Evolutionary conservation across 2,888 invertebrate species (phyloP).

Genomic region (Lomographa bimaculata): DNA sequence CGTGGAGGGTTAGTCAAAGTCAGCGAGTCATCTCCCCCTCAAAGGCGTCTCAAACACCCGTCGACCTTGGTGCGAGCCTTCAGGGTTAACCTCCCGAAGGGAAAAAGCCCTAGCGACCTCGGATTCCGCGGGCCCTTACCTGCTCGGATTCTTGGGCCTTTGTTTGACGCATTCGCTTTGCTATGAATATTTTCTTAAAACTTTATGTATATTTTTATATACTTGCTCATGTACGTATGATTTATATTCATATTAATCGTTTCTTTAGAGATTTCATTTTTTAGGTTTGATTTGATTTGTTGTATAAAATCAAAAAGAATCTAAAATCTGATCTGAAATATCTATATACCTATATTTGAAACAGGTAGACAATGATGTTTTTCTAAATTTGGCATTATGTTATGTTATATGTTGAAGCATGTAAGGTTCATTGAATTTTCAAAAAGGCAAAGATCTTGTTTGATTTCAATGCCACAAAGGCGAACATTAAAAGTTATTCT

Average conservation of each 20-base stretch:
- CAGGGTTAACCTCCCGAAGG: conserved; percentile 67
- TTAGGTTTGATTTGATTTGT: too few species aligned
- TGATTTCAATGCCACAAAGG: conserved; percentile 18
- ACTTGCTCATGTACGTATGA: too few species aligned
- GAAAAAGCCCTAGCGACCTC: conserved; percentile 58
- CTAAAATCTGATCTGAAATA: neutral
- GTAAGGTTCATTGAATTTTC: conserved; percentile 6
- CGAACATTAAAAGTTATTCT: conserved; percentile 7
- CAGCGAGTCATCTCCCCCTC: conserved; percentile 66
- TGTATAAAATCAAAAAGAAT: too few species aligned
- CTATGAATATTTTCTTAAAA: conserved; percentile 35
- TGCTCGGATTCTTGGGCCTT: conserved; percentile 51
- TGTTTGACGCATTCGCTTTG: conserved; percentile 43
- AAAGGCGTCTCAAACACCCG: conserved; percentile 63
- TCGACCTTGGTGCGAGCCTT: conserved; percentile 64
- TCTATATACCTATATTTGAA: too few species aligned
- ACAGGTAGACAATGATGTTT: too few species aligned
- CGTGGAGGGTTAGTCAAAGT: conserved; percentile 67
- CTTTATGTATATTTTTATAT: conserved; percentile 3
- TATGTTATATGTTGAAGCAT: too few species aligned
- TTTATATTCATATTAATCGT: too few species aligned
- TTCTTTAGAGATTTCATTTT: too few species aligned
- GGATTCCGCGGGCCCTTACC: conserved; percentile 58
- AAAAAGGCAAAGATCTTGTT: conserved; percentile 13
- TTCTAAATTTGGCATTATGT: too few species aligned